Evolutionary conservation across 2,113 vertebrate genomes (phyloP).

Genomic region (Rhinichthys klamathensis): DNA sequence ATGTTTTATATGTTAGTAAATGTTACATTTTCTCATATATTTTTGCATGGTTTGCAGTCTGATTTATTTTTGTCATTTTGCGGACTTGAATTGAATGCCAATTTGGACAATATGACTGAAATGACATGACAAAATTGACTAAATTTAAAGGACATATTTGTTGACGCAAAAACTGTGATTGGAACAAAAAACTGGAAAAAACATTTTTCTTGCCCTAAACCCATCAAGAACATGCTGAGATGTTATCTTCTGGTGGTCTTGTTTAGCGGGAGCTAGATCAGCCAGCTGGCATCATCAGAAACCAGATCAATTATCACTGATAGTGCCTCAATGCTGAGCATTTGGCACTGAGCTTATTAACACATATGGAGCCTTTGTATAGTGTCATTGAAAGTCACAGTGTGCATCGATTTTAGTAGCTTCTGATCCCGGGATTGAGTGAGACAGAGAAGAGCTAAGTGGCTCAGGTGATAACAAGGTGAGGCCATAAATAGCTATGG

Average conservation of each 20-base stretch:
- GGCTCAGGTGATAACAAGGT: constrained; percentile 7
- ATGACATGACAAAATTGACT: background rate
- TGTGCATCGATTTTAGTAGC: constrained; percentile 9
- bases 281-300: background rate
- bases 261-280: background rate
- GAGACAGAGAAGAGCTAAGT: background rate
- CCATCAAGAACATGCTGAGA: background rate
- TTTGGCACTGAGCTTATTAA: background rate
- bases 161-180: background rate
- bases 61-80: background rate
- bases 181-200: background rate
- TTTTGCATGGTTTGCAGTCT: background rate
- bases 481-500: constrained; percentile 36
- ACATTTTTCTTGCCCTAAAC: background rate
- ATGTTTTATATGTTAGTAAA: background rate
- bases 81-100: background rate
- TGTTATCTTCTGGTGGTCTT: background rate
- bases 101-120: background rate
- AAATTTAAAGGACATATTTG: background rate
- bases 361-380: constrained; percentile 5
- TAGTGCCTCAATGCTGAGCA: background rate
- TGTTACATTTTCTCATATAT: background rate
- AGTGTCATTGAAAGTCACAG: background rate
- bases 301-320: constrained; percentile 16
- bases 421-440: constrained; percentile 14